Evolutionary conservation across 2,888 invertebrate genomes (phyloP).

Genomic region (Zele albiditarsus): DNA sequence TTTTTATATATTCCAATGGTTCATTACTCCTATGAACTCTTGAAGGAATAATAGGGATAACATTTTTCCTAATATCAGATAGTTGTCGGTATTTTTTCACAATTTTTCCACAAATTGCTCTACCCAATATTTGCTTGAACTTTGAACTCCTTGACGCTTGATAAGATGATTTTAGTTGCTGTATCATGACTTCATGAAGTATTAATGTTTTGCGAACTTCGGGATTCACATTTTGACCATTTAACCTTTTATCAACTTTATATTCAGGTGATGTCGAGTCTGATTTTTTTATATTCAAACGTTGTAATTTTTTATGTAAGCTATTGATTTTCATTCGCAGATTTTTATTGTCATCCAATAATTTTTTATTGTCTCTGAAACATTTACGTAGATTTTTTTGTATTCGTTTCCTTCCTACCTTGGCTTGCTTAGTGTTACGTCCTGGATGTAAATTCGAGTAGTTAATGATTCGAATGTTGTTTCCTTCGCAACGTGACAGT

Average conservation of each 20-base stretch:
- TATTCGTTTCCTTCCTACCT: constrained; percentile 30
- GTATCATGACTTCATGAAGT: constrained; percentile 31
- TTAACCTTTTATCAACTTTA: constrained; percentile 29
- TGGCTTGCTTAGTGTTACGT: constrained; percentile 43
- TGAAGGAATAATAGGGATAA: constrained; percentile 26
- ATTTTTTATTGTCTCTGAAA: constrained; percentile 39
- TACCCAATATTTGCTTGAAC: constrained; percentile 44
- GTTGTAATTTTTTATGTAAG: constrained; percentile 29
- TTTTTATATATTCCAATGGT: too few species aligned
- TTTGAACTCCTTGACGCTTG: constrained; percentile 32
- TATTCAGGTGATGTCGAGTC: constrained; percentile 21
- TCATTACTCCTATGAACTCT: constrained; percentile 22
- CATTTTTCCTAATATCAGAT: constrained; percentile 28
- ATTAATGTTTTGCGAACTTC: constrained; percentile 38
- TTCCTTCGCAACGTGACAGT: too few species aligned
- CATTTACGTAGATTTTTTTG: constrained; percentile 41
- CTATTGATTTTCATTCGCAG: constrained; percentile 28
- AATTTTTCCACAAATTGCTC: constrained; percentile 40
- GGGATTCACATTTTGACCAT: constrained; percentile 23
- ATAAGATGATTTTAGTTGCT: constrained; percentile 39
- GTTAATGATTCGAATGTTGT: too few species aligned
- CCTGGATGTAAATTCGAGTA: too few species aligned
- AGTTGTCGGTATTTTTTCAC: constrained; percentile 45
- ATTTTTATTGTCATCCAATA: constrained; percentile 28
- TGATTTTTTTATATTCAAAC: constrained; percentile 26